Percentiles rank a stretch among this genome's conserved stretches.
Conservation (phyloP, 2,888 invertebrate species). For the Monopis laevigella region DNA sequence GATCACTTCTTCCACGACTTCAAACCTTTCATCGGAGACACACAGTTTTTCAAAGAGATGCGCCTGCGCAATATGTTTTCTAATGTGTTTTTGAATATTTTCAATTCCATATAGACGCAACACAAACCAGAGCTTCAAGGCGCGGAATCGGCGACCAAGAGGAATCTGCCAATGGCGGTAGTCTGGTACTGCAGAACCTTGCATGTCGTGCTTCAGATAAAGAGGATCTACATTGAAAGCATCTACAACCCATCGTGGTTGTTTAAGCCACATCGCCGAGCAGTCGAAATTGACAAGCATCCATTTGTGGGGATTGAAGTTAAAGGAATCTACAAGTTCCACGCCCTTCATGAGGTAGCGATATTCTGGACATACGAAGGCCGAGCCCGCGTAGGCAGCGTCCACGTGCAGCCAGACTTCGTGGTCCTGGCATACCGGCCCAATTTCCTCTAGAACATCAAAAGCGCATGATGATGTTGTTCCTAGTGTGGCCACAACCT, state of each 20-base stretch:
- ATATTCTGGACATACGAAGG: slow-evolving; percentile 97
- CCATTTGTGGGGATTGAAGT: slow-evolving; percentile 99
- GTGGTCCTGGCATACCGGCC: slow-evolving; percentile 82
- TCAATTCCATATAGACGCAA: slow-evolving; percentile 88
- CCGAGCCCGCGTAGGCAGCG: slow-evolving; percentile 95
- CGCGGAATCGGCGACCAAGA: slow-evolving; percentile 89
- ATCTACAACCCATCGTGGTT: slow-evolving; percentile 89
- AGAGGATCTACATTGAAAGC: slow-evolving; percentile 98
- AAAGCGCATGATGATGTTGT: slow-evolving; percentile 97
- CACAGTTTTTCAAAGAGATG: slow-evolving; percentile 87
- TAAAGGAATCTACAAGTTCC: slow-evolving; percentile 94
- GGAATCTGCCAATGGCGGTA: slow-evolving; percentile 99
- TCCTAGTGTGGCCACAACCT: slow-evolving; percentile 90
- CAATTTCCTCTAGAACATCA: slow-evolving; percentile 88
- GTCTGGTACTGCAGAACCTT: slow-evolving; percentile 89
- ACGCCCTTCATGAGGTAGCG: slow-evolving; percentile 88
- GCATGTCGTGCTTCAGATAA: slow-evolving; percentile 94
- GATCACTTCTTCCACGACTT: slow-evolving; percentile 87
- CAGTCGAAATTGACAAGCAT: slow-evolving; percentile 99
- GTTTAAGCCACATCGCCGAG: slow-evolving; percentile 96
- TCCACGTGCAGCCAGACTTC: slow-evolving; percentile 95
- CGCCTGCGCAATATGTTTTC: slow-evolving; percentile 86
- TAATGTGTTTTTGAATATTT: slow-evolving; percentile 86
- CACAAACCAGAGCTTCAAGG: slow-evolving; percentile 96
- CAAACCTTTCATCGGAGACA: slow-evolving; percentile 81